Conservation (phyloP, 2,797 vertebrate genomes). For the Eulemur rubriventer region DNA sequence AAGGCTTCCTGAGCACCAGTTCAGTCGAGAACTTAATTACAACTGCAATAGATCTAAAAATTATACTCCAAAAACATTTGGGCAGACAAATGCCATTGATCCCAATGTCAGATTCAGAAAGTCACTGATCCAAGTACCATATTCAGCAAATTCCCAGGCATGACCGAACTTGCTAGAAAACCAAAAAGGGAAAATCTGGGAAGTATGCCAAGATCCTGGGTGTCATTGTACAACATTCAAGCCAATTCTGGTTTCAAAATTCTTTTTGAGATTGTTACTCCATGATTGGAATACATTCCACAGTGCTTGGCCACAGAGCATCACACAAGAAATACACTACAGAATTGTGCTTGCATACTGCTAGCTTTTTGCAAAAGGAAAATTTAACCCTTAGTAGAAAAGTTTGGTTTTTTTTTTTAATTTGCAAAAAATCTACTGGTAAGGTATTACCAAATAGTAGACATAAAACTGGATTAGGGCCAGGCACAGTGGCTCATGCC, state of each 20-base stretch:
- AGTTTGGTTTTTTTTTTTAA: not conserved
- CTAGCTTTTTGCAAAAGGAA: constrained; percentile 19
- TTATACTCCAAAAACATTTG: not conserved
- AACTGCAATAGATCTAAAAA: not conserved
- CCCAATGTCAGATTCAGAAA: constrained; percentile 55
- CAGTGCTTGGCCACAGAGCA: constrained; percentile 2
- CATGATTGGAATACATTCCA: constrained; percentile 25
- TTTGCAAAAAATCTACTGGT: constrained; percentile 1
- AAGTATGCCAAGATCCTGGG: constrained; percentile 56
- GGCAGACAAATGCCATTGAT: constrained; percentile 30
- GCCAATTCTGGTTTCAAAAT: constrained; percentile 68
- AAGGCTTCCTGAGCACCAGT: not conserved
- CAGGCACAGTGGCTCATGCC: not conserved
- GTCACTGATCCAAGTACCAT: constrained; percentile 19
- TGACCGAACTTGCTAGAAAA: constrained; percentile 63
- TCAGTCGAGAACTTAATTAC: not conserved
- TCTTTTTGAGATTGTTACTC: constrained; percentile 54
- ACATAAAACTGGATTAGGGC: not conserved
- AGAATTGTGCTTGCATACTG: not conserved
- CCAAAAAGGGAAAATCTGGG: constrained; percentile 46
- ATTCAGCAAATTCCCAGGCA: constrained; percentile 62
- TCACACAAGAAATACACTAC: not conserved
- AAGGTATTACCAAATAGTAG: not conserved
- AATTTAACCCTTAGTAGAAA: not conserved
- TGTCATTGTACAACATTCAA: constrained; percentile 45